These are phyloP conservation scores for Grantiella picta DNA, from an alignment of 2,113 vertebrate genomes.

Conservation along the genomic window DNA sequence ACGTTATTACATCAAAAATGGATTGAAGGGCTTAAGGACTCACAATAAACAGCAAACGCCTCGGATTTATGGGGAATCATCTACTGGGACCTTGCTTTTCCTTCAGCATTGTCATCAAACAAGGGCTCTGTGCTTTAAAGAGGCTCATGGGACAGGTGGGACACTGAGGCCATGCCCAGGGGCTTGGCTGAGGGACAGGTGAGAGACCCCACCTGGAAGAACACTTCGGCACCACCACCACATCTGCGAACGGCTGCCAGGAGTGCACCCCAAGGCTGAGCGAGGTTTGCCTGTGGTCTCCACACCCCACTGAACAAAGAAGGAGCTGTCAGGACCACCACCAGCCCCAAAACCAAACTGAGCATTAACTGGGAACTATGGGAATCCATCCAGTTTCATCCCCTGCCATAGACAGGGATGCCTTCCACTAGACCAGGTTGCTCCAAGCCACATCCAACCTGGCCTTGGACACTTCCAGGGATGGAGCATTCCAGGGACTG, in stretches of 20 bases:
- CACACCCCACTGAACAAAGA: no score
- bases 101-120: background rate
- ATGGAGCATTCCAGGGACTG: background rate
- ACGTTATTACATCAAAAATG: slow-evolving; percentile 29
- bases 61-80: background rate
- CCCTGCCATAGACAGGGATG: background rate
- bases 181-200: background rate
- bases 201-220: background rate
- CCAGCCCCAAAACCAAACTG: background rate
- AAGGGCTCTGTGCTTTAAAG: background rate
- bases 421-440: background rate
- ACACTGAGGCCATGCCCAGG: rapidly evolving
- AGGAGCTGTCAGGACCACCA: background rate
- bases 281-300: rapidly evolving
- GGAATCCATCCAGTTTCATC: background rate
- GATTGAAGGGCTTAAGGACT: slow-evolving; percentile 46
- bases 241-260: background rate
- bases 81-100: background rate
- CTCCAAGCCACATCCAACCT: background rate
- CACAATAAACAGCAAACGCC: slow-evolving; percentile 8
- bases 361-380: background rate
- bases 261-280: background rate
- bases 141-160: background rate
- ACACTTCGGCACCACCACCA: background rate
- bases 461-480: background rate